phyloP scores from a whole-genome alignment of 2,888 invertebrate genomes.

The Drosophila greeni region DNA sequence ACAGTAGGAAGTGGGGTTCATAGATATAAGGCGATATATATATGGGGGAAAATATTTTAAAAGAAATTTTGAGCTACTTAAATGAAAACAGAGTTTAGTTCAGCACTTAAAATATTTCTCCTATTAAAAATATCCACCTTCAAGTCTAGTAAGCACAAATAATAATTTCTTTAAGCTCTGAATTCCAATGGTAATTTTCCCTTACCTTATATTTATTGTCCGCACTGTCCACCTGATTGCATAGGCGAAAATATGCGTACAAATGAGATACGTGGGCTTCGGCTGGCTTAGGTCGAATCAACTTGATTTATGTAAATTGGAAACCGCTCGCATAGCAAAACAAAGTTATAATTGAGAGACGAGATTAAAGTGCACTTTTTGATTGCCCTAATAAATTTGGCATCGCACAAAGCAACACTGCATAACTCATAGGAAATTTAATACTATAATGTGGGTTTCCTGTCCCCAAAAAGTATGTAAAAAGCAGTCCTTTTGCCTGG shows the following conservation, averaged over 20 bases:
- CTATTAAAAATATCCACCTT: neutral
- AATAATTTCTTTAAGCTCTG: neutral
- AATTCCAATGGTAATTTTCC: neutral
- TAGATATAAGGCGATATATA: slow-evolving; percentile 3
- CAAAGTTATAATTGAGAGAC: slow-evolving; percentile 31
- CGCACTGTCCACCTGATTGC: slow-evolving; percentile 13
- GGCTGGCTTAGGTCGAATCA: slow-evolving; percentile 28
- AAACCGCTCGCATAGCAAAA: slow-evolving; percentile 43
- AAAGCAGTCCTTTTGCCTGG: neutral
- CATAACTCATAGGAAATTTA: neutral
- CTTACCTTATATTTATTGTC: neutral
- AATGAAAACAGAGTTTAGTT: neutral
- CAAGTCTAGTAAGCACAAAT: neutral
- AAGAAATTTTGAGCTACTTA: neutral
- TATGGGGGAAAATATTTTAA: neutral
- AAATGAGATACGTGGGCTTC: slow-evolving; percentile 31
- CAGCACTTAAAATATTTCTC: neutral
- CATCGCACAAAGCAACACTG: neutral
- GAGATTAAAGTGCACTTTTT: slow-evolving; percentile 36
- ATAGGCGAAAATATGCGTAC: slow-evolving; percentile 18
- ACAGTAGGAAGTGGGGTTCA: slow-evolving; percentile 18
- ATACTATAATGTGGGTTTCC: neutral
- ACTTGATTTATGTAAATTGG: slow-evolving; percentile 65
- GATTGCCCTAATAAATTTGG: slow-evolving; percentile 22
- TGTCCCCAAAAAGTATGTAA: neutral